Base-by-base conservation (phyloP, 2,113 vertebrate genomes). In the Xyrauchen texanus region DNA sequence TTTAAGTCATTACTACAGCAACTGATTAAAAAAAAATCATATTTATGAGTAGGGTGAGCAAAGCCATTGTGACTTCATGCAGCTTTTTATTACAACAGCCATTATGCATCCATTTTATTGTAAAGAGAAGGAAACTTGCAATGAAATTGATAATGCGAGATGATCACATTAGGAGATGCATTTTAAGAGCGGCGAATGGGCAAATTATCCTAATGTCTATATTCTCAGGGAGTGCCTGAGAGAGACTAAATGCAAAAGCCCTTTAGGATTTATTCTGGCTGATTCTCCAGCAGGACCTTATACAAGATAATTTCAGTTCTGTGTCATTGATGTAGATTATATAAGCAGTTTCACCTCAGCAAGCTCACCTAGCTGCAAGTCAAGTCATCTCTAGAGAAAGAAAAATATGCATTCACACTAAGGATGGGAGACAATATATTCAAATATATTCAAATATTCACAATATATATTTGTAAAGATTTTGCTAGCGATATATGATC, bases 221-320 rank as follows among this genome's bases (percentile, higher is more conserved):
- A 51, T n/a, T 7, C 8, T 7, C 58, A 21, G 15, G 63, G 58
- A 7, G 11, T 75, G 72, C 62, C 47, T 5, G 13, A 73, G 10
- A 64, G 60, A 42, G 47, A 63, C 45, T 62, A 10, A 64, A 63
- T 15, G 60, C 10, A 76, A 64, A 64, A 13, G 46, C 13, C 72
- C 58, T 63, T 75, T 46, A 63, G 72, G 11, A 51, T 75, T 75
- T 63, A 75, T 51, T 51, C 45, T 51, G 72, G 47, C 71, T 62
- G 58, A 74, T 62, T 11, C 71, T 51, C 44, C 57, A 11, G 72
- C 58, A 75, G 71, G 16, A 58, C 46, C 69, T 72, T 60, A 16
- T 51, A 63, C 45, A 75, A 75, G 45, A 63, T 51, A 75, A 62
- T 75, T 34, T 34, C 21, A 34, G 21, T 51, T 51, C 34, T 4